Conservation (phyloP, 2,113 vertebrate species). For the Colius striatus region DNA sequence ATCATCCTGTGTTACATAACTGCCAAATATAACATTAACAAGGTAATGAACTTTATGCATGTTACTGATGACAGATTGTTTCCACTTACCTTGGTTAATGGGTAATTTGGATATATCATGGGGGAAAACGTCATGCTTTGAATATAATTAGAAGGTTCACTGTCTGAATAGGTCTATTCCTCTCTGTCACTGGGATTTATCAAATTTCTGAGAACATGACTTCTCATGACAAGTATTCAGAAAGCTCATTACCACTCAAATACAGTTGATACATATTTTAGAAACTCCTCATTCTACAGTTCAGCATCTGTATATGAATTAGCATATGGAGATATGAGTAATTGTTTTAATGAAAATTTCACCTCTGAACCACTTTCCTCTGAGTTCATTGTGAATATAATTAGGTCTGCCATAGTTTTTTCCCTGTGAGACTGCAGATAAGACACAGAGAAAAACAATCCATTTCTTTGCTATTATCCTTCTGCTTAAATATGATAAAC, state of each 20-base stretch:
- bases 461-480: conserved; percentile 70
- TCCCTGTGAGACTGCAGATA: conserved; percentile 75
- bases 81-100: not conserved
- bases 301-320: conserved; percentile 63
- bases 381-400: conserved; percentile 71
- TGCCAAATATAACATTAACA: not conserved
- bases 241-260: conserved; percentile 56
- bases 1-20: not conserved
- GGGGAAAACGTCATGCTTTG: conserved; percentile 29
- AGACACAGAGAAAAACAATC: conserved; percentile 56
- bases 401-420: conserved; percentile 66
- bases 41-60: conserved; percentile 1
- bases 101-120: not conserved
- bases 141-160: conserved; percentile 20
- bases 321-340: conserved; percentile 64
- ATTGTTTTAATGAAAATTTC: conserved; percentile 78
- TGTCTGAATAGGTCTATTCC: conserved; percentile 21
- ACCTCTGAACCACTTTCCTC: conserved; percentile 59
- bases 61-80: conserved; percentile 14
- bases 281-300: conserved; percentile 20
- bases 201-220: conserved; percentile 28
- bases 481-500: conserved; percentile 72
- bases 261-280: conserved; percentile 55
- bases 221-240: conserved; percentile 54
- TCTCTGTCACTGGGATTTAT: conserved; percentile 31